Base-by-base conservation (phyloP, 1,140 invertebrate genomes). In the Cepaea nemoralis region DNA sequence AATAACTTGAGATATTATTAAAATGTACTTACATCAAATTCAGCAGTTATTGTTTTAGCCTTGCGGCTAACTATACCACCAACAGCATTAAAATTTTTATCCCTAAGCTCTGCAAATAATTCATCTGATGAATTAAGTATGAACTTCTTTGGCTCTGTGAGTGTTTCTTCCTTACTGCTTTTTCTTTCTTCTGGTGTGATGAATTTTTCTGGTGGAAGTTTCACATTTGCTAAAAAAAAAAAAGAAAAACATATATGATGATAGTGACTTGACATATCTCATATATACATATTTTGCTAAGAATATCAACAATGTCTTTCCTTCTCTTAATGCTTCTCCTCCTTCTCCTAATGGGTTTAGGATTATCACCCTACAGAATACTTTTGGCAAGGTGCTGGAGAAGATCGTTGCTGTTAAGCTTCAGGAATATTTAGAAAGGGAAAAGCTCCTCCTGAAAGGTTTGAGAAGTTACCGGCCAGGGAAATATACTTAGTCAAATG, bases 1-100 rank as follows among this genome's bases (percentile, higher is more conserved):
- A 10, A 67, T 27, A 67, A 31, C 33, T 14, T 12, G 27, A 31
- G 10, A 67, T 12, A 35, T 67, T 67, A 67, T 67, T 8, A 67
- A 67, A 14, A 6, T 70, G 35, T 22, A 86, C 91, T 89, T 87
- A 92, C 91, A 86, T 97, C 96, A 91, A 97, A 94, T 90, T 98
- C 95, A 0, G 94, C 94, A 80, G 96, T 88, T 33, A 99, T 96
- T 14, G 95, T 92, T 90, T 95, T 96, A 0, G 97, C 97, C 91
- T 97, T 97, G 86, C 94, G 95, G 70, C 95, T 96, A 0, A 99
- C 91, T 48, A 95, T 94, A 71, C 94, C 93, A 27, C 96, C 96
- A 35, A 98, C 96, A 81, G 95, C 96, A 91, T 96, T 97, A 89
- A 99, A 99, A 91, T 97, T 97, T 92, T 96, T 97, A 90, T 99